Base-by-base conservation (phyloP, 1,140 invertebrate genomes). In the Mizuhopecten yessoensis region DNA sequence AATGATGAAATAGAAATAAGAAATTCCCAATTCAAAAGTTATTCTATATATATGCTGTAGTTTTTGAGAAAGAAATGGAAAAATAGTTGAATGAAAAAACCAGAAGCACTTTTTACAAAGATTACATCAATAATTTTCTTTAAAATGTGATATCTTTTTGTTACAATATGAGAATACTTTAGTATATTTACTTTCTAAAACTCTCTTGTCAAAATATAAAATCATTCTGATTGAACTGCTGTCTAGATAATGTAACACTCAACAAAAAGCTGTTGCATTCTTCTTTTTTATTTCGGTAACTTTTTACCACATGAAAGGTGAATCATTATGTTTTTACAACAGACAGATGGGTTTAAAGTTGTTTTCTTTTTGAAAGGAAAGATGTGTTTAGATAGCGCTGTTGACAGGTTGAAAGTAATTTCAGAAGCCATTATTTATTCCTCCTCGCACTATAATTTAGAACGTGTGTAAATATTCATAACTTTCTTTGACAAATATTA, bases 401-500 rank as follows among this genome's bases (percentile, higher is more conserved):
- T 75, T 75, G 57, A 75, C 57, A 75, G n/a, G 3, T n/a, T 29
- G 57, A n/a, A 75, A 17, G 57, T 75, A 75, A 75, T 75, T 75
- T 75, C 57, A 9, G 17, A n/a, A 75, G 57, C 57, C 29, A 9
- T n/a, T 29, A 75, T 75, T 75, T 29, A 75, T 75, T 23, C 5
- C 57, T 75, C 20, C 11, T 75, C 57, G 2, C 7, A n/a, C 57
- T 75, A 75, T 75, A 75, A 75, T 75, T 75, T 75, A 3, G 23
- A 75, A 75, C 29, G 57, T n/a, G 20, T 75, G 57, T 75, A 75
- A 75, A 75, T 75, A 75, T 75, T 75, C 57, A 75, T 75, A 29
- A 75, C 23, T 75, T 75, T 75, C 57, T 75, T 29, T 75, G 57
- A 75, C 57, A 75, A 75, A 75, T 75, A 75, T 75, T 75, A 29